These are phyloP conservation scores for Trichechus manatus DNA, from an alignment of 2,113 vertebrate species.

Conservation along the genomic window DNA sequence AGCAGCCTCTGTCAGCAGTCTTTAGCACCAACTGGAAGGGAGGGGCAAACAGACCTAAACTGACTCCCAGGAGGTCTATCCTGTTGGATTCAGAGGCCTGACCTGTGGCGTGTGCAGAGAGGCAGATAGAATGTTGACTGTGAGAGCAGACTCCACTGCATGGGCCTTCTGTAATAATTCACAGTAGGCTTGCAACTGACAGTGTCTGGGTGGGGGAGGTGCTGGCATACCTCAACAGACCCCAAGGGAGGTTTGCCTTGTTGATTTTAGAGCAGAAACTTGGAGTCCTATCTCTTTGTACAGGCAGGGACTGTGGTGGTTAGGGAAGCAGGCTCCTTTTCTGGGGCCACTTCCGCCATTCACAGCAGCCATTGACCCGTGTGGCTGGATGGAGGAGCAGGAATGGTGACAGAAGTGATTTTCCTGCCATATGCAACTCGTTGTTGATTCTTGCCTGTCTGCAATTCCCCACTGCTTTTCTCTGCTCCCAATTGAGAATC, in stretches of 20 bases:
- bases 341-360: neutral
- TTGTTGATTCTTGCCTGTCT: neutral
- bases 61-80: neutral
- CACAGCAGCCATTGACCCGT: neutral
- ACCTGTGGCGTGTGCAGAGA: too few species aligned
- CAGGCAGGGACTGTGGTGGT: neutral
- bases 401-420: neutral
- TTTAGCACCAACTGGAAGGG: neutral
- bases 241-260: neutral
- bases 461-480: neutral
- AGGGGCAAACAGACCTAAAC: neutral
- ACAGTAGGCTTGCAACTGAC: too few species aligned
- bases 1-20: neutral
- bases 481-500: neutral
- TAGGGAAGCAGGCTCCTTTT: neutral
- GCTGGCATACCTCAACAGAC: too few species aligned
- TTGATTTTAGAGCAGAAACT: neutral
- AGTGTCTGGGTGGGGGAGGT: too few species aligned
- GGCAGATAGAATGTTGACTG: too few species aligned
- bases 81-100: too few species aligned
- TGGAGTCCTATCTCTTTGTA: neutral
- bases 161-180: too few species aligned
- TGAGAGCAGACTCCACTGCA: too few species aligned
- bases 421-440: neutral
- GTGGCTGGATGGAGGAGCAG: too few species aligned